A percentile compares a stretch with the other conserved stretches of the same genome.
Evolutionary conservation across 2,113 vertebrate species (phyloP).

Genomic region (Eclectus roratus): DNA sequence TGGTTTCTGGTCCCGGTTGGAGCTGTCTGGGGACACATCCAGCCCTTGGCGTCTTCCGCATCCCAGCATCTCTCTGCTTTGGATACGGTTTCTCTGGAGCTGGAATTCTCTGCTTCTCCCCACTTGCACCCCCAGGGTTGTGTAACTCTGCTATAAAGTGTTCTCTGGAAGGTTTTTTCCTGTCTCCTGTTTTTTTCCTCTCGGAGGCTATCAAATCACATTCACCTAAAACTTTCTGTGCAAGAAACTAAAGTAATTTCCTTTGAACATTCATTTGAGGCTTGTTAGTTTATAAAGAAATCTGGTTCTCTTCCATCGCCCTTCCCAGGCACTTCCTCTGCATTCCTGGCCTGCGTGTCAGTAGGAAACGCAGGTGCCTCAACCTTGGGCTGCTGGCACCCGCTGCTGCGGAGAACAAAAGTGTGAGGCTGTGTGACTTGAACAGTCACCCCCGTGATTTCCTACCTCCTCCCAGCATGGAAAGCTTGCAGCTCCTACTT

Average conservation of each 20-base stretch:
- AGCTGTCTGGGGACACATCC: not conserved
- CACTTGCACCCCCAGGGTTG: not conserved
- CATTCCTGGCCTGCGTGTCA: not conserved
- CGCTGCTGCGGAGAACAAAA: not conserved
- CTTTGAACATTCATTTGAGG: not conserved
- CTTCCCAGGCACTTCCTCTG: conserved; percentile 51
- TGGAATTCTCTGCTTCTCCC: not conserved
- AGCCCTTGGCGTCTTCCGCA: rapidly evolving
- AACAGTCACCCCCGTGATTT: not conserved
- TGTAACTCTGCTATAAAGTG: not conserved
- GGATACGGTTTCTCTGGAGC: not conserved
- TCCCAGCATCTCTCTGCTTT: not conserved
- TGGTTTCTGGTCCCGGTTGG: not conserved
- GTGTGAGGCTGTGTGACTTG: not conserved
- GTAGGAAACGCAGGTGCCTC: conserved; percentile 23
- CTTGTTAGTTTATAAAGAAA: conserved; percentile 1
- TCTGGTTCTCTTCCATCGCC: not conserved
- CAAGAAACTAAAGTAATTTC: conserved; percentile 44
- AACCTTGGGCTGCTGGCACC: not conserved
- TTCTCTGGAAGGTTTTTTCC: not conserved
- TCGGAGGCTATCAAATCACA: not conserved
- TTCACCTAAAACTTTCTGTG: not conserved
- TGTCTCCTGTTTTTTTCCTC: conserved; percentile 34
- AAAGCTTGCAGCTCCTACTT: not conserved
- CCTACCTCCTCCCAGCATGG: not conserved